Evolutionary conservation across 2,113 vertebrate species (phyloP), one percentile per base, ranked within the genome.

Genomic region (Lepisosteus oculatus): DNA sequence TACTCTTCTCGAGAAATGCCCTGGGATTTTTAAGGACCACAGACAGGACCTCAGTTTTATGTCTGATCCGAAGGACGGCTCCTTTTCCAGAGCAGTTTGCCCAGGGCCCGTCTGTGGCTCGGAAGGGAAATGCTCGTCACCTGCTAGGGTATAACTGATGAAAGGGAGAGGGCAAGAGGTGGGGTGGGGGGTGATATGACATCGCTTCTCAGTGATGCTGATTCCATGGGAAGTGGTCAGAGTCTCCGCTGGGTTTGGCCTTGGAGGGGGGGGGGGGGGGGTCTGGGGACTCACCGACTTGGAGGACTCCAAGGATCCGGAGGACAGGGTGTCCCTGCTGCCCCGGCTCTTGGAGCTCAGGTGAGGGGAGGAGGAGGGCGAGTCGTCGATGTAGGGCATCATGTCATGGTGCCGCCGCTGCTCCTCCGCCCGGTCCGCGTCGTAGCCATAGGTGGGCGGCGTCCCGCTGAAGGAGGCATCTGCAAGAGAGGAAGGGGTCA

Each of bases 351-450:
- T 98, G 87, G 93, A 94, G 87, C 95, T 91, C 74, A 99, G 95
- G 69, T 96, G 95, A 0, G 97, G 97, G 0, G 97, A 99, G 61
- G 97, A 98, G 0, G 95, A 97, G 0, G 97, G 97, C 0, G 97
- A 99, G 74, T 94, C 93, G 0, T 98, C 97, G 2, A 98, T 96
- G 84, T 94, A 99, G 11, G 97, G 96, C 86, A 99, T 93, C 78
- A 95, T 91, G 61, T 99, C 97, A 67, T 97, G 96, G 78, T 91
- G 90, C 62, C 92, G 79, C 59, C 94, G 84, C 87, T 96, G 96
- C 71, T 98, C 96, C 78, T 99, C 97, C 0, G 92, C 94, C 0
- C 93, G 91, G 78, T 98, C 95, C 0, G 86, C 86, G 0, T 95
- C 93, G 1, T 85, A 96, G 59, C 88, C 74, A 1, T 93, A 96